Conservation (phyloP, 2,113 vertebrate genomes). For the Heptranchias perlo region DNA sequence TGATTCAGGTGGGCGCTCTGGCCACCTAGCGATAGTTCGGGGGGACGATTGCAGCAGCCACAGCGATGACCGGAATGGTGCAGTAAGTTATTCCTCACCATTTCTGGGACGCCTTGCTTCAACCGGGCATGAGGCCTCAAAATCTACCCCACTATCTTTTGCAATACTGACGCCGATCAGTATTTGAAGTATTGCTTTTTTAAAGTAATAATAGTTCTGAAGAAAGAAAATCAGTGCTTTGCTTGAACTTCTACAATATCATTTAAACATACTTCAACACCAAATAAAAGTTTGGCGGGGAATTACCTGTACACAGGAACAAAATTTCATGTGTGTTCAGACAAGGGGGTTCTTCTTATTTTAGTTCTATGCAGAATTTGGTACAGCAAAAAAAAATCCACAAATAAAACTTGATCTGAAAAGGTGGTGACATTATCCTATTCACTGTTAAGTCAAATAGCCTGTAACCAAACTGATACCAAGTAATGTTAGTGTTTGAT, state of each 20-base stretch:
- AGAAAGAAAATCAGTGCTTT: not conserved
- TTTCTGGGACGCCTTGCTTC: not conserved
- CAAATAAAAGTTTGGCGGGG: not conserved
- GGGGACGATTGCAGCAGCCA: not conserved
- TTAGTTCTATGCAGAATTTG: not conserved
- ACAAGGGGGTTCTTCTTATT: not conserved
- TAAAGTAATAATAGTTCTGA: not conserved
- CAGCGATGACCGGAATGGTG: not conserved
- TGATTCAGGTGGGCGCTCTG: not conserved
- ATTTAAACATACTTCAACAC: not conserved
- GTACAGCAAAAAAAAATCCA: not conserved
- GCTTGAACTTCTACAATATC: not conserved
- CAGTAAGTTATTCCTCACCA: not conserved
- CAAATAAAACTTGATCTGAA: not conserved
- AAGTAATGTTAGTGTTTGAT: constrained; percentile 23
- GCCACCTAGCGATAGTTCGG: too few relatives aligned
- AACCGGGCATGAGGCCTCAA: not conserved
- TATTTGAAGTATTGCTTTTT: not conserved
- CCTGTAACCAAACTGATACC: constrained; percentile 18
- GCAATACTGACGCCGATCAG: not conserved
- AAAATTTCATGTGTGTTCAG: not conserved
- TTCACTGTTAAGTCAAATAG: not conserved
- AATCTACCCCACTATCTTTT: not conserved
- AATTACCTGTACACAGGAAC: not conserved
- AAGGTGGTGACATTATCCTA: not conserved